Percentiles rank a stretch among this genome's conserved stretches.
Evolutionary conservation across 2,888 invertebrate species (phyloP).

Genomic region (Tricholauxania praeusta): DNA sequence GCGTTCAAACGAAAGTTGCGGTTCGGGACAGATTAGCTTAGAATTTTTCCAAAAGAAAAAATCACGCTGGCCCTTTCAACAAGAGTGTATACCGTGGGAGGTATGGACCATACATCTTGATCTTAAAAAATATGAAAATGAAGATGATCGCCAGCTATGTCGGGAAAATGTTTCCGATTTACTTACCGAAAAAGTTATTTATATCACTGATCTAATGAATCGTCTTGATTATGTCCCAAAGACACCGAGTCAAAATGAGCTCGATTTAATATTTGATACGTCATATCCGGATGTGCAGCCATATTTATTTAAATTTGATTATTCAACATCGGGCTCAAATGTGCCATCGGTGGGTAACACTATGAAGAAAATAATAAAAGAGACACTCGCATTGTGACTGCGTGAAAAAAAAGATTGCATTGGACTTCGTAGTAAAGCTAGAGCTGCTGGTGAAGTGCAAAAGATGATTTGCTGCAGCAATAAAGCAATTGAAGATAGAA

Average conservation of each 20-base stretch:
- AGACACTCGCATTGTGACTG: slow-evolving; percentile 83
- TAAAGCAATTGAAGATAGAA: slow-evolving; percentile 24
- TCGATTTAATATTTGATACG: slow-evolving; percentile 95
- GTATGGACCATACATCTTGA: slow-evolving; percentile 97
- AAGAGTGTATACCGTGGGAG: slow-evolving; percentile 97
- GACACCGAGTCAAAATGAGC: slow-evolving; percentile 92
- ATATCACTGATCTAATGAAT: slow-evolving; percentile 96
- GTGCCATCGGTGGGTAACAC: slow-evolving; percentile 87
- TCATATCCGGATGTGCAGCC: slow-evolving; percentile 94
- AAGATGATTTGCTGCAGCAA: slow-evolving; percentile 31
- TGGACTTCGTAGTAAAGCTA: slow-evolving; percentile 28
- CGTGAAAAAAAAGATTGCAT: slow-evolving; percentile 45
- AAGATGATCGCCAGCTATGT: slow-evolving; percentile 87
- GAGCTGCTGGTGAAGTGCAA: slow-evolving; percentile 36
- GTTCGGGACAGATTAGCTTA: slow-evolving; percentile 88
- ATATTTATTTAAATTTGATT: slow-evolving; percentile 93
- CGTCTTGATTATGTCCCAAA: slow-evolving; percentile 96
- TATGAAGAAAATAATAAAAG: slow-evolving; percentile 88
- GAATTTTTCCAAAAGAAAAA: slow-evolving; percentile 96
- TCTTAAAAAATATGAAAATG: slow-evolving; percentile 85
- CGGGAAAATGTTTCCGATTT: slow-evolving; percentile 89
- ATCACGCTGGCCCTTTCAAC: slow-evolving; percentile 89
- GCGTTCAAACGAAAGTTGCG: slow-evolving; percentile 78
- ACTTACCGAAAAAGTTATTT: slow-evolving; percentile 92
- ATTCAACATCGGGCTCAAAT: slow-evolving; percentile 82